A percentile compares a stretch with the other conserved stretches of the same genome.
These are phyloP conservation scores for Saccostrea glomerata DNA, from an alignment of 1,140 invertebrate genomes.

Conservation along the genomic window DNA sequence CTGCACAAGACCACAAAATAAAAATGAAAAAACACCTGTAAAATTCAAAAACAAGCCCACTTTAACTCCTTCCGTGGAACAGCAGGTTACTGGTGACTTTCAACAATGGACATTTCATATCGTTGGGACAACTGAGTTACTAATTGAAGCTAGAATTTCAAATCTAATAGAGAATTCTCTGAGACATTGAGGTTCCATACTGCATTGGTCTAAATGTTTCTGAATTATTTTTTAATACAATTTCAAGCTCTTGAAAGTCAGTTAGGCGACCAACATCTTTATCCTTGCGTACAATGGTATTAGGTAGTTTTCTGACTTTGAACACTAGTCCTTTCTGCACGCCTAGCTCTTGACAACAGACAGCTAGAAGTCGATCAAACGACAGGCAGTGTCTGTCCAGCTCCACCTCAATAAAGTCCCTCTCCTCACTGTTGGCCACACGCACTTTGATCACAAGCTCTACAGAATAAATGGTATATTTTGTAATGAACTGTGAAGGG, in stretches of 20 bases:
- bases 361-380: constrained; percentile 82
- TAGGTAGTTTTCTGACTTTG: constrained; percentile 86
- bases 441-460: constrained; percentile 87
- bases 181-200: not conserved
- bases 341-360: constrained; percentile 85
- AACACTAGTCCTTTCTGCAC: constrained; percentile 82
- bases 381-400: constrained; percentile 82
- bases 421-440: constrained; percentile 83
- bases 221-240: constrained; percentile 80
- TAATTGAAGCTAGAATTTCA: not conserved
- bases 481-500: not conserved
- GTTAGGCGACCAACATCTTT: constrained; percentile 85
- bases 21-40: too few relatives aligned
- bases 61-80: too few relatives aligned
- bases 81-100: too few relatives aligned
- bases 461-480: not conserved
- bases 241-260: constrained; percentile 86
- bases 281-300: constrained; percentile 86
- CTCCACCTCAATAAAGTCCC: constrained; percentile 88
- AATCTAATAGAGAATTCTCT: constrained; percentile 9
- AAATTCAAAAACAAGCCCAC: too few relatives aligned
- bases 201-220: constrained; percentile 39
- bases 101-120: too few relatives aligned
- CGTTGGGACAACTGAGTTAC: not conserved
- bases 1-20: too few relatives aligned